Evolutionary conservation across 2,113 vertebrate species (phyloP), one percentile per base, ranked within the genome.

Genomic region (Vicugna pacos): DNA sequence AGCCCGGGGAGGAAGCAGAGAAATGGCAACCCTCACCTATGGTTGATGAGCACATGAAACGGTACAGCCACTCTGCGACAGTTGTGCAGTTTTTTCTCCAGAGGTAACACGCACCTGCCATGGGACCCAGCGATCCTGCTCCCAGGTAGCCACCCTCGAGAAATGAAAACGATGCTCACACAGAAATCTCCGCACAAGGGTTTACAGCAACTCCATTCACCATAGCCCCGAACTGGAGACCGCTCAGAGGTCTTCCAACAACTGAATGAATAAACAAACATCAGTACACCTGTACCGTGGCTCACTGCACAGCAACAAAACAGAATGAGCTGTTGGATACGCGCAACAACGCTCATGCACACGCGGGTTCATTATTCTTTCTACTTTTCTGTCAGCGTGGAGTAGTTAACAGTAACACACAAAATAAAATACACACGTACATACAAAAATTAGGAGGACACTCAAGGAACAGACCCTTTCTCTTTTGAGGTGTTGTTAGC

Each of bases 1-100:
- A 2, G 19, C 3, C 8, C 1, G 1, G 8, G 0, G 5, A 38
- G 14, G 32, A 4, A 0, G 6, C 16, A 28, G 38, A 28, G 35
- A 2, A 22, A 0, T 1, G 0, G 10, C 0, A 0, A 1, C 13
- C 8, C 14, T 52, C 58, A 12, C 24, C 1, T 0, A 1, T 2
- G 28, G 12, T 30, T 12, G 12, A 28, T 1, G 30, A 62, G 19
- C 22, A n/a, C 0, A 8, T 2, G 0, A 4, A 14, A 7, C 0
- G 5, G 19, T 3, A 5, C 20, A 7, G 69, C 17, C 4, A 0
- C 30, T 35, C 50, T 0, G 0, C 24, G n/a, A 46, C 5, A 15
- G 4, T 5, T 42, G 17, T 50, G 7, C 48, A 24, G 19, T 4
- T 8, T 35, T 14, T 14, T 77, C 75, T 35, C 12, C n/a, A 3